Evolutionary conservation across 1,140 invertebrate species (phyloP), one percentile per base, ranked within the genome.

Genomic region (Drosophila ohnishii): DNA sequence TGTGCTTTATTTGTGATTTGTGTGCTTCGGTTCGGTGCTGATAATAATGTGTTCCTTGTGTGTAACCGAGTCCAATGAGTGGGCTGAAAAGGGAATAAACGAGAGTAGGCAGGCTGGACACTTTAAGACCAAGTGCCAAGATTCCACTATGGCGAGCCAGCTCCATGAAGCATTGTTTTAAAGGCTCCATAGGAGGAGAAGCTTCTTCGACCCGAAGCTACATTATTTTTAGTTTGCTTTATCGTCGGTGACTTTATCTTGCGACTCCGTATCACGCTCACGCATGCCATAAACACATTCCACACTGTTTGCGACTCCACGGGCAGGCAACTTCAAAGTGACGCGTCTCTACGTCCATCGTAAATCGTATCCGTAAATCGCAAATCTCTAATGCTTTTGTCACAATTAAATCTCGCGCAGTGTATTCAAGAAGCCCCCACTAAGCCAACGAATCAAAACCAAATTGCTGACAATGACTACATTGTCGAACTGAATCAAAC

Each of bases 401-500:
- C 56, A 78, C 55, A 67, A 78, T 74, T 53, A 67, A 77, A 82
- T 82, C 69, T 87, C 84, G 85, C 80, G 42, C 84, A 87, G 83
- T 80, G 83, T 62, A 80, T 88, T 87, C 84, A 88, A 77, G 80
- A 87, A 82, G 72, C 67, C 58, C 63, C 75, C 56, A 67, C 72
- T 63, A 64, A 75, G 53, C 62, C 61, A 57, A 67, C 71, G 80
- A 87, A 72, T 65, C 79, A 87, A 85, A 79, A 47, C 56, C 73
- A 40, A 77, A 80, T 35, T 78, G 83, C 84, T 87, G 83, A 88
- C 84, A 83, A 87, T 87, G 83, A 88, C 67, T 83, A 83, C 72
- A 83, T 82, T 83, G 76, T 70, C 67, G 47, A 83, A 77, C 75
- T 77, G 84, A 87, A 87, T 40, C 62, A 79, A 74, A 70, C 70